phyloP scores from a whole-genome alignment of 2,797 vertebrate genomes.

The Gymnoscopelus braueri region DNA sequence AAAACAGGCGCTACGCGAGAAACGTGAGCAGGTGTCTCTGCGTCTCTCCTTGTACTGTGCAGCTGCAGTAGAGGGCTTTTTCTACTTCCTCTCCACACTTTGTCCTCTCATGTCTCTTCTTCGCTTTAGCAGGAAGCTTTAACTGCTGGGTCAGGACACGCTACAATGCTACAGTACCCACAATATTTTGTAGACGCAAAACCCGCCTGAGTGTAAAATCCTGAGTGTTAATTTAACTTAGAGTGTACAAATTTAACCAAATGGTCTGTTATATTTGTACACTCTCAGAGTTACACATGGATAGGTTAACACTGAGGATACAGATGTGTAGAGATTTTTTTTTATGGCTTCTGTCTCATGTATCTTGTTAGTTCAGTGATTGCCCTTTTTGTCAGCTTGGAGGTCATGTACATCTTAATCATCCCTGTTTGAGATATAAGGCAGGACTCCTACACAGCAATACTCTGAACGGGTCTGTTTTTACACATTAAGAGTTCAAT shows the following conservation, averaged over 20 bases:
- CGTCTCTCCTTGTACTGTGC: constrained; percentile 53
- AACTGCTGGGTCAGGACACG: constrained; percentile 40
- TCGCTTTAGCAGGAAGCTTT: constrained; percentile 20
- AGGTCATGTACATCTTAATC: not conserved
- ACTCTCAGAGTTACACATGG: too few relatives aligned
- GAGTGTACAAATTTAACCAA: too few relatives aligned
- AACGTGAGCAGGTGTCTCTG: constrained; percentile 79
- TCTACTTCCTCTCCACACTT: constrained; percentile 60
- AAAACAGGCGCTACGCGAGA: constrained; percentile 65
- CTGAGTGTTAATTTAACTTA: too few relatives aligned
- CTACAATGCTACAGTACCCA: constrained; percentile 11
- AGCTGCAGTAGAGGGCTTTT: constrained; percentile 61
- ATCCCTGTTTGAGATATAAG: constrained; percentile 2
- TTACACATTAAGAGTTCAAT: too few relatives aligned
- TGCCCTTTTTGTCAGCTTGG: constrained; percentile 5
- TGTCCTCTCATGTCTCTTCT: constrained; percentile 43
- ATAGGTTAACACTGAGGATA: too few relatives aligned
- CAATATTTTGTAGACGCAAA: too few relatives aligned
- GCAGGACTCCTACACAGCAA: too few relatives aligned
- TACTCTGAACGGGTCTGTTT: too few relatives aligned
- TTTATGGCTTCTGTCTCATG: constrained; percentile 16
- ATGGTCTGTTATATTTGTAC: too few relatives aligned
- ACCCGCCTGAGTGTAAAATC: too few relatives aligned
- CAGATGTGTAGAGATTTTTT: not conserved
- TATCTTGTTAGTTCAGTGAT: constrained; percentile 6